phyloP scores from a whole-genome alignment of 2,888 invertebrate genomes.

The Agrotis clavis region DNA sequence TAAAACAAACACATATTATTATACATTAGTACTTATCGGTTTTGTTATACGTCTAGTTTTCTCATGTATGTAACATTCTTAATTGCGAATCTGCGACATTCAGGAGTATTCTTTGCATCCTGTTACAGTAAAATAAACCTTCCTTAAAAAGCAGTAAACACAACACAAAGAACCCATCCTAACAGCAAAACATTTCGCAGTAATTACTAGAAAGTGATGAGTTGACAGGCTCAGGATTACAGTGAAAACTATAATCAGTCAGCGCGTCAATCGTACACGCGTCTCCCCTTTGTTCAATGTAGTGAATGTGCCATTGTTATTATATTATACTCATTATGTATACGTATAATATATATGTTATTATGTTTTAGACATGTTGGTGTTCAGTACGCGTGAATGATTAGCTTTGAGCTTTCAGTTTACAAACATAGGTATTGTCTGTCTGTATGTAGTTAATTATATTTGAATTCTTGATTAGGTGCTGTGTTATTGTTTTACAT shows the following conservation, averaged over 20 bases:
- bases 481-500: background rate
- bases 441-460: conserved; percentile 11
- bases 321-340: conserved; percentile 5
- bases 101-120: background rate
- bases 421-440: conserved; percentile 3
- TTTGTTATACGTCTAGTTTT: no score
- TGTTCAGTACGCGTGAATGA: conserved; percentile 33
- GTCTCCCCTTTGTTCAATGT: conserved; percentile 64
- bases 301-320: conserved; percentile 50
- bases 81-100: no score
- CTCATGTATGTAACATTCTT: no score
- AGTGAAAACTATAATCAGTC: conserved; percentile 73
- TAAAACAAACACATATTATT: no score
- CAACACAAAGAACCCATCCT: background rate
- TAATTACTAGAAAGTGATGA: conserved; percentile 7
- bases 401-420: conserved; percentile 31
- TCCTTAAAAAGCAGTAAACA: conserved; percentile 6
- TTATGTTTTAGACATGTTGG: conserved; percentile 13
- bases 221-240: conserved; percentile 37
- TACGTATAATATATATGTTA: background rate
- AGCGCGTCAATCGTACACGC: conserved; percentile 68
- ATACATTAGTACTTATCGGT: no score
- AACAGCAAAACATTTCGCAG: conserved; percentile 9
- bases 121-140: background rate
- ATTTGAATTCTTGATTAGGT: conserved; percentile 7